Conservation (phyloP, 1,140 invertebrate genomes). For the Catajapyx aquilonaris region DNA sequence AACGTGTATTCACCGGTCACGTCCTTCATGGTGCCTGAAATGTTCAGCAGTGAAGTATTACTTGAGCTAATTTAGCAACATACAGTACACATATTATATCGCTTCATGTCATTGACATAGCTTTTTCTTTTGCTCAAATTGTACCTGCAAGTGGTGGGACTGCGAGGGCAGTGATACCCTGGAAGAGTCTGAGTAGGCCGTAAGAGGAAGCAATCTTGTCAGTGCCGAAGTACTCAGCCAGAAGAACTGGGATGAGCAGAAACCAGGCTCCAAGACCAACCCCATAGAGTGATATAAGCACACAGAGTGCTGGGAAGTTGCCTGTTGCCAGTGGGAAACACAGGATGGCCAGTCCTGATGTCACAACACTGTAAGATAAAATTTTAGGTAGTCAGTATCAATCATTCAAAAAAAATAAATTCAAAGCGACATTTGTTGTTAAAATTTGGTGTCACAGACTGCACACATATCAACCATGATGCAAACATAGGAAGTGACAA, state of each 20-base stretch:
- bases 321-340: slow-evolving; percentile 38
- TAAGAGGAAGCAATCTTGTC: slow-evolving; percentile 50
- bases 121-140: too few relatives aligned
- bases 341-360: slow-evolving; percentile 39
- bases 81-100: too few relatives aligned
- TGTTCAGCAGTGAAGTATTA: too few relatives aligned
- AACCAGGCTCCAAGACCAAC: slow-evolving; percentile 51
- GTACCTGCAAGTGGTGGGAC: slow-evolving; percentile 44
- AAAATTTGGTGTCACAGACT: too few relatives aligned
- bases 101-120: too few relatives aligned
- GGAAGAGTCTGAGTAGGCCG: slow-evolving; percentile 48
- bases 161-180: slow-evolving; percentile 46
- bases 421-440: neutral
- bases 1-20: slow-evolving; percentile 42
- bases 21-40: slow-evolving; percentile 36
- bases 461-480: too few relatives aligned
- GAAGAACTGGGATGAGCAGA: slow-evolving; percentile 42
- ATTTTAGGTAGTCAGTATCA: slow-evolving; percentile 1
- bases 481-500: too few relatives aligned
- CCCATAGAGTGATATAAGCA: slow-evolving; percentile 38
- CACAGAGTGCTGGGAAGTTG: too few relatives aligned
- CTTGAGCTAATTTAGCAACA: too few relatives aligned
- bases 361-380: slow-evolving; percentile 31
- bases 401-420: neutral
- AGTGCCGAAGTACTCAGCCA: slow-evolving; percentile 46